Evolutionary conservation across 1,140 invertebrate species (phyloP), one percentile per base, ranked within the genome.

Genomic region (Leptinotarsa lineolata): DNA sequence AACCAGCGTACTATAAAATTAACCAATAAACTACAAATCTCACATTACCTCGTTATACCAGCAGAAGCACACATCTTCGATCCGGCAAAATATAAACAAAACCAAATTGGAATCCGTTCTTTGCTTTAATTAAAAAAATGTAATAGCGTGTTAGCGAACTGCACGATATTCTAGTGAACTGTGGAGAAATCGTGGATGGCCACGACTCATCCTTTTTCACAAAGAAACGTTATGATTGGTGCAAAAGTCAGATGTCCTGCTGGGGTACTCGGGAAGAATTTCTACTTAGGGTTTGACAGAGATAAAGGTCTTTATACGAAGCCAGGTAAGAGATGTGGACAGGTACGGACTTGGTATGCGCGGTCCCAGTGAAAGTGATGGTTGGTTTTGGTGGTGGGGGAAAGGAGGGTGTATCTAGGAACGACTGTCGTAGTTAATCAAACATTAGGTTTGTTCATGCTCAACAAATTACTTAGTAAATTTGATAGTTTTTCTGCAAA

Each of bases 261-360:
- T 74, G 77, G 11, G 30, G 30, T 39, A 20, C 68, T 44, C 64
- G 65, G 67, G 67, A 73, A 72, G 74, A 73, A 75, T 77, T 74
- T 72, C 74, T 68, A 74, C 39, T 73, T 48, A 73, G 54, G 64
- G 67, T 74, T 76, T 76, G 77, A 76, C 77, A 76, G 76, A 75
- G 76, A 78, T 75, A 70, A 78, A 78, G 72, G 77, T 76, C 73
- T 78, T 74, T 76, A 76, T 76, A 78, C 70, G 67, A 39, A 69
- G 61, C 45, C 77, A 75, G 76, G 76, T 77, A 75, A 72, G 60
- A 77, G 69, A 72, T 44, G 54, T 48, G 24, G 21, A 21, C 73
- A 72, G 71, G 71, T 46, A 65, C 24, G 60, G 46, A 72, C 66
- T 72, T 2, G 24, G 48, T 15, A 54, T n/a, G 48, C 48, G 15